phyloP scores from a whole-genome alignment of 92 coral and sea anemone genomes.

The Paramuricea clavata region DNA sequence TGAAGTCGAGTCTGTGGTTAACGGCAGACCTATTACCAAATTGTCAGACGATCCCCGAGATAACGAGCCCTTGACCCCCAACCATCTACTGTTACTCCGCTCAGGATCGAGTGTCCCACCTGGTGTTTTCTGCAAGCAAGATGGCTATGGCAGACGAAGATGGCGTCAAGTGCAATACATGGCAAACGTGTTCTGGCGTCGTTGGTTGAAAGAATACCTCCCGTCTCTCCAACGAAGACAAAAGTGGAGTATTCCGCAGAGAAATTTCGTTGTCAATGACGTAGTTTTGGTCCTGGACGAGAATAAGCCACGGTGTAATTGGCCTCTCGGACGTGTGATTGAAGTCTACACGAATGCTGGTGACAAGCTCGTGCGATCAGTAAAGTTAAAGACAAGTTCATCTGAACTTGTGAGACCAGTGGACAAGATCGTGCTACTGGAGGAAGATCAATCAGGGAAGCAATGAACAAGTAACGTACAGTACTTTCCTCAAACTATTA shows the following conservation, averaged over 20 bases:
- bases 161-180: conserved; percentile 75
- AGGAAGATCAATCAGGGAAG: conserved; percentile 34
- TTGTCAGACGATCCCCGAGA: conserved; percentile 66
- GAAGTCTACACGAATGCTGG: conserved; percentile 60
- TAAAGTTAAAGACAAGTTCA: conserved; percentile 60
- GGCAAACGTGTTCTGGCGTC: conserved; percentile 67
- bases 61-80: conserved; percentile 61
- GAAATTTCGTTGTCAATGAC: conserved; percentile 62
- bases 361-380: conserved; percentile 68
- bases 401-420: conserved; percentile 60
- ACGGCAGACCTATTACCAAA: conserved; percentile 71
- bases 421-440: conserved; percentile 64
- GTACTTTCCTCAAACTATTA: not conserved
- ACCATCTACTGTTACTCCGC: conserved; percentile 60
- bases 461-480: conserved; percentile 13
- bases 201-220: conserved; percentile 71
- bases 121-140: conserved; percentile 55
- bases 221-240: conserved; percentile 65
- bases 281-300: conserved; percentile 68
- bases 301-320: conserved; percentile 51
- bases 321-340: conserved; percentile 65
- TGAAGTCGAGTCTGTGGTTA: conserved; percentile 68
- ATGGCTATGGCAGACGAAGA: conserved; percentile 47
- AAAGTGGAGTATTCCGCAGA: conserved; percentile 61
- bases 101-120: conserved; percentile 64